Percentiles rank a stretch among this genome's conserved stretches.
Evolutionary conservation across 2,888 invertebrate species (phyloP).

Genomic region (Cephonodes hylas): DNA sequence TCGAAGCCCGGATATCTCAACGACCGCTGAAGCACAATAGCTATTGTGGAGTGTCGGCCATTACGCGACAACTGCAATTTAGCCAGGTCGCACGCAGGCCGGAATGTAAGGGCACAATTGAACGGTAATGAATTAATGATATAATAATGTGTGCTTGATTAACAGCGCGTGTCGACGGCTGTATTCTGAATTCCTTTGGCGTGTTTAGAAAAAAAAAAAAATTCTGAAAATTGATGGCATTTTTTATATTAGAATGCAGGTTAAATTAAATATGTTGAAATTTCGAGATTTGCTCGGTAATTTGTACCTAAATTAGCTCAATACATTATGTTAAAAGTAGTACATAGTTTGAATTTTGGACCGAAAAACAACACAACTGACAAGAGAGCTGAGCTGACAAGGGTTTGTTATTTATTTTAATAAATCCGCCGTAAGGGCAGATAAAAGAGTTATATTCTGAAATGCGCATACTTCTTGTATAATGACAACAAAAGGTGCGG

Average conservation of each 20-base stretch:
- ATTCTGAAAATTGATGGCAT: not conserved
- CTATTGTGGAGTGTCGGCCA: slow-evolving; percentile 1
- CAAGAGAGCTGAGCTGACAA: too few relatives aligned
- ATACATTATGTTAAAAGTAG: too few relatives aligned
- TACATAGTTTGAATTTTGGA: too few relatives aligned
- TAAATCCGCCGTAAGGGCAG: too few relatives aligned
- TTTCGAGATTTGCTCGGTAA: too few relatives aligned
- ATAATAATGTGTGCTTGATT: slow-evolving; percentile 36
- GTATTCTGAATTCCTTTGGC: slow-evolving; percentile 32
- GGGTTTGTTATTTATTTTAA: too few relatives aligned
- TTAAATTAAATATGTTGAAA: not conserved
- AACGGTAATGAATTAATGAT: slow-evolving; percentile 28
- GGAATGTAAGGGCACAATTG: slow-evolving; percentile 18
- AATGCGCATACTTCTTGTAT: too few relatives aligned
- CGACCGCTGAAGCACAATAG: not conserved
- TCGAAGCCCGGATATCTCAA: not conserved
- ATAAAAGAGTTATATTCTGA: too few relatives aligned
- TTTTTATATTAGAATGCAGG: not conserved
- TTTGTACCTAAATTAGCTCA: too few relatives aligned
- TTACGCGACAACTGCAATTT: slow-evolving; percentile 14
- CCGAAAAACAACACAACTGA: too few relatives aligned
- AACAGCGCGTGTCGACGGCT: slow-evolving; percentile 39
- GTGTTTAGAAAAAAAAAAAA: not conserved
- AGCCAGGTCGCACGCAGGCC: slow-evolving; percentile 14
- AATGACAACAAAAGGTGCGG: too few relatives aligned